Evolutionary conservation across 2,113 vertebrate genomes (phyloP), one percentile per base, ranked within the genome.

Genomic region (Hiodon tergisus): DNA sequence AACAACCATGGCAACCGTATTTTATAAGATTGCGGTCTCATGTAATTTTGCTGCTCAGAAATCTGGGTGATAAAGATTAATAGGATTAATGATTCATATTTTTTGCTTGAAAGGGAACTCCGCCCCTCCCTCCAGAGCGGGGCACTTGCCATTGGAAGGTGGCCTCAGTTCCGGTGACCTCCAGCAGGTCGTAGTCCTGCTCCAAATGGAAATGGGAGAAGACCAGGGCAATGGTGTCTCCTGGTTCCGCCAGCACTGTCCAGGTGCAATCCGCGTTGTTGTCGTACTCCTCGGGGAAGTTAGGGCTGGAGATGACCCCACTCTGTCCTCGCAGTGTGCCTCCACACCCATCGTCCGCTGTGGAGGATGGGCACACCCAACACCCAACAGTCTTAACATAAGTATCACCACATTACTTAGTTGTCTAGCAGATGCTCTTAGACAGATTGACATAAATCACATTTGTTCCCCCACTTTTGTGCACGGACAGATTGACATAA

Each of bases 141-240:
- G 0, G 0, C 1, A 86, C 95, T 93, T 89, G 97, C 97, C 97
- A 98, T 85, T 96, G 93, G 0, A 93, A 95, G 60, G 94, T 91
- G 13, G 90, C 94, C 81, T 98, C 95, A 0, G 97, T 98, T 78
- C 97, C 97, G 1, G 96, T 96, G 5, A 99, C 93, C 82, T 98
- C 97, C 80, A 99, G 83, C 54, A 95, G 95, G 73, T 98, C 96
- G 0, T 95, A 95, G 50, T 95, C 96, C 4, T 95, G 96, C 84
- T 98, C 97, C 90, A 99, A 91, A 80, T 98, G 97, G 77, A 99
- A 99, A 81, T 98, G 95, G 16, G 93, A 93, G 85, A 99, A 99
- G 63, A 98, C 94, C 84, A 99, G 86, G 5, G 96, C 96, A 5
- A 99, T 97, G 76, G 97, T 98, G 88, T 99, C 97, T 0, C 97